phyloP scores from a whole-genome alignment of 2,113 vertebrate genomes.

The Tenebrosternarchus preto region DNA sequence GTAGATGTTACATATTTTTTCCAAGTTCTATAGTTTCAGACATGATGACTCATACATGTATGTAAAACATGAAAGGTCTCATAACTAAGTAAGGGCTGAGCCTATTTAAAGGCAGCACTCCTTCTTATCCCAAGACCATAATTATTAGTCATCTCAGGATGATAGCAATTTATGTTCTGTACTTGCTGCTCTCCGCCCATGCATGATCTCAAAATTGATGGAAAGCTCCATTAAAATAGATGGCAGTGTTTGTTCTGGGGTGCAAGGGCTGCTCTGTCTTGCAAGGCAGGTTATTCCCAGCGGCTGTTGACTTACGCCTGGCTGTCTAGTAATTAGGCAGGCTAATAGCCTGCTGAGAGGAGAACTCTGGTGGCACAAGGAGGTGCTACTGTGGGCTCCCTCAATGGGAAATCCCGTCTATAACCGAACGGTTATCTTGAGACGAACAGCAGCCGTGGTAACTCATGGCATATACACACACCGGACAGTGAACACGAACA shows the following conservation, averaged over 20 bases:
- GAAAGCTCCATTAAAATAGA: constrained; percentile 67
- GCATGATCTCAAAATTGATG: constrained; percentile 51
- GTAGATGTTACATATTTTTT: not conserved
- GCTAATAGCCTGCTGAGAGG: constrained; percentile 63
- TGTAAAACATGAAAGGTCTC: constrained; percentile 7
- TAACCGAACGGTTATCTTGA: constrained; percentile 47
- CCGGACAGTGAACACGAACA: not conserved
- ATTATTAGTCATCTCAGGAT: constrained; percentile 38
- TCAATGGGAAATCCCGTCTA: constrained; percentile 42
- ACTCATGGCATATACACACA: not conserved
- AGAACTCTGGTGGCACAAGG: constrained; percentile 41
- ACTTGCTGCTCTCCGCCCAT: constrained; percentile 34
- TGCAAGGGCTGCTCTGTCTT: constrained; percentile 48
- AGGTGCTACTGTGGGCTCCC: constrained; percentile 27
- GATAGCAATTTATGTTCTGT: constrained; percentile 45
- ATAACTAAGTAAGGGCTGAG: not conserved
- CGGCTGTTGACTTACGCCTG: constrained; percentile 63
- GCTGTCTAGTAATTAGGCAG: constrained; percentile 66
- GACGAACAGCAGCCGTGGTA: constrained; percentile 19
- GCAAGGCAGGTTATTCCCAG: constrained; percentile 56
- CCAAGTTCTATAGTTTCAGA: not conserved
- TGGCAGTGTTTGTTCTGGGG: constrained; percentile 61
- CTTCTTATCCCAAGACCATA: constrained; percentile 34
- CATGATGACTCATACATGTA: not conserved
- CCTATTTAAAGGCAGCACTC: constrained; percentile 32